phyloP scores from a whole-genome alignment of 2,888 invertebrate species.

The Synergus gifuensis region DNA sequence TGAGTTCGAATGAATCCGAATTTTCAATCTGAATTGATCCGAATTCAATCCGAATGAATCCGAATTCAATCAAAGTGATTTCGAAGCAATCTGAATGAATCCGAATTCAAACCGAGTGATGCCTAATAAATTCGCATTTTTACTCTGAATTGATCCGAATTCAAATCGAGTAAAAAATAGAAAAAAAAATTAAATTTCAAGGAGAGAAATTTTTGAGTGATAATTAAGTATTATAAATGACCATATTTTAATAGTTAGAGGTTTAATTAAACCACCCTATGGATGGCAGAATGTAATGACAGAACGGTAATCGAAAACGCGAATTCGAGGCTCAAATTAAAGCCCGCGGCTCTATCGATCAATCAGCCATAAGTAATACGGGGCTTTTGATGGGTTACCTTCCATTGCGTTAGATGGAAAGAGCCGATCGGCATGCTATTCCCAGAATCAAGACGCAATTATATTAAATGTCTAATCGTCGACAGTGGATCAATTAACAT shows the following conservation, averaged over 20 bases:
- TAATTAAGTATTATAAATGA: no score
- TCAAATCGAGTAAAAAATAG: no score
- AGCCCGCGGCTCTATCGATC: conserved; percentile 62
- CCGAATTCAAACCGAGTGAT: no score
- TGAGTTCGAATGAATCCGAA: no score
- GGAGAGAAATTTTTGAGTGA: no score
- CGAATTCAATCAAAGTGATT: no score
- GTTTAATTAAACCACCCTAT: not conserved
- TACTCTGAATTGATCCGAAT: no score
- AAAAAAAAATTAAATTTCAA: no score
- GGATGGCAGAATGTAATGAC: not conserved
- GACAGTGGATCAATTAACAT: conserved; percentile 19
- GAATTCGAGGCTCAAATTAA: conserved; percentile 39
- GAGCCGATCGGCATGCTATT: conserved; percentile 60
- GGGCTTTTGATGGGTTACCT: conserved; percentile 65
- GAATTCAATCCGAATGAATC: no score
- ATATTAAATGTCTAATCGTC: conserved; percentile 57
- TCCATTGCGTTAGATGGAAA: conserved; percentile 60
- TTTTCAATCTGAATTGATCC: no score
- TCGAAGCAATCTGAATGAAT: no score
- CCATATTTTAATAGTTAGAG: not conserved
- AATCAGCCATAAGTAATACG: conserved; percentile 68
- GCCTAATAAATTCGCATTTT: no score
- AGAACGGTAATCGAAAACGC: conserved; percentile 33
- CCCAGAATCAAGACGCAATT: conserved; percentile 57